Base-by-base conservation (phyloP, 1,140 invertebrate species). In the Platyura marginata region DNA sequence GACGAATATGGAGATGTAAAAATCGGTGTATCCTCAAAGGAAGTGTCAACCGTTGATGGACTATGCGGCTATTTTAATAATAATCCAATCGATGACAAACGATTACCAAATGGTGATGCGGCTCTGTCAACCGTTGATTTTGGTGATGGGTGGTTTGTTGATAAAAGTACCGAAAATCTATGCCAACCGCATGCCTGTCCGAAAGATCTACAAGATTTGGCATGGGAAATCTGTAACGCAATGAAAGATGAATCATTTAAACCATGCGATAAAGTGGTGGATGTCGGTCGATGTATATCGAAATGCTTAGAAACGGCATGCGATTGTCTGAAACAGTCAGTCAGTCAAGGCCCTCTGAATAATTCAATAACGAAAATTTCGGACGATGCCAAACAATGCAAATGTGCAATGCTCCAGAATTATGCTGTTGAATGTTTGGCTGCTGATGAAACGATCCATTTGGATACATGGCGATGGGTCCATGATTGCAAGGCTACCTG, bases 51-150 rank as follows among this genome's bases (percentile, higher is more conserved):
- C 39, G 72, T 88, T 0, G 79, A 83, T 51, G 84, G 85, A 1
- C 52, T 89, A 1, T 89, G 85, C 51, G 85, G 85, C 3, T 77
- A 70, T 43, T 84, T 75, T 52, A 78, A 83, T 58, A 73, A 73
- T 1, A 59, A 71, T 21, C 43, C 57, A 0, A 47, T 49, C 19
- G 79, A 87, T 54, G 84, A 89, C 52, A 75, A 74, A 38, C 64
- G 71, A 10, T 69, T 72, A 45, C 81, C 82, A 0, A 69, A 77
- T 54, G 82, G 81, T 1, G 56, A 49, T 18, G 48, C 68, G 10
- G 70, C 77, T 2, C 52, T 60, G n/a, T 74, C 68, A 10, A 75
- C 73, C 0, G 64, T 69, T 29, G 74, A 79, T 41, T 87, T 87
- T 57, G 82, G 77, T 8, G 68, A 80, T 42, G 74, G 72, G 45